These are phyloP conservation scores for Tuta absoluta DNA, from an alignment of 2,888 invertebrate species.

Conservation along the genomic window DNA sequence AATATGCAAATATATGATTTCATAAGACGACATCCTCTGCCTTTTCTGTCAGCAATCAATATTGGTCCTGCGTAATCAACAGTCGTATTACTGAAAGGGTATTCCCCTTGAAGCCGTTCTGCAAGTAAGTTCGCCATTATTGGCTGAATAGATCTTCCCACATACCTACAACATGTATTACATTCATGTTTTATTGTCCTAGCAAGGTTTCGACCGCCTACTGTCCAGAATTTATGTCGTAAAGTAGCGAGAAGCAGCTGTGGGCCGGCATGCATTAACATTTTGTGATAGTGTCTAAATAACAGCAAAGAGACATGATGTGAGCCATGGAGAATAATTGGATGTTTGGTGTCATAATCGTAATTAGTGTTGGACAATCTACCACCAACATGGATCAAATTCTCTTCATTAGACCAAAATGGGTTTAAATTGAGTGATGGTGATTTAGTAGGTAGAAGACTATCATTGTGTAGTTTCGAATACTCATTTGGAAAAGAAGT, in stretches of 20 bases:
- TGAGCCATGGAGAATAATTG: conserved; percentile 26
- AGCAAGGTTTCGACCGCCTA: too few species aligned
- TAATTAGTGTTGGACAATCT: conserved; percentile 35
- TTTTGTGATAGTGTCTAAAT: conserved; percentile 28
- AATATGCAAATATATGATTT: conserved; percentile 28
- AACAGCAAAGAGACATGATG: conserved; percentile 24
- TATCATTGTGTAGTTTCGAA: not conserved
- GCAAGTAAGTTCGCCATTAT: conserved; percentile 37
- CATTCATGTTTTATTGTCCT: too few species aligned
- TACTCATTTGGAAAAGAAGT: conserved; percentile 24
- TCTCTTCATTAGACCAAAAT: conserved; percentile 18
- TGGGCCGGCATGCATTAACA: conserved; percentile 34
- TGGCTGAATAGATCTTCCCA: conserved; percentile 31
- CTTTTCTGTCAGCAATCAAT: conserved; percentile 7
- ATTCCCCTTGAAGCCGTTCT: conserved; percentile 33
- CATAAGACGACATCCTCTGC: conserved; percentile 1
- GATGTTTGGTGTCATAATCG: conserved; percentile 33
- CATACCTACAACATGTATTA: too few species aligned
- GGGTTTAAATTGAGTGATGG: conserved; percentile 23
- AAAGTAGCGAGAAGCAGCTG: conserved; percentile 33
- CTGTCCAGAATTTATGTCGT: conserved; percentile 32
- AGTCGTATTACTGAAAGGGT: conserved; percentile 8
- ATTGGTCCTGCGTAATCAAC: conserved; percentile 22
- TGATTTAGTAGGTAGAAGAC: conserved; percentile 16
- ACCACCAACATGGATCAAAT: conserved; percentile 34